These are phyloP conservation scores for Galaxea fascicularis DNA, from an alignment of 92 coral and sea anemone species.

Conservation along the genomic window DNA sequence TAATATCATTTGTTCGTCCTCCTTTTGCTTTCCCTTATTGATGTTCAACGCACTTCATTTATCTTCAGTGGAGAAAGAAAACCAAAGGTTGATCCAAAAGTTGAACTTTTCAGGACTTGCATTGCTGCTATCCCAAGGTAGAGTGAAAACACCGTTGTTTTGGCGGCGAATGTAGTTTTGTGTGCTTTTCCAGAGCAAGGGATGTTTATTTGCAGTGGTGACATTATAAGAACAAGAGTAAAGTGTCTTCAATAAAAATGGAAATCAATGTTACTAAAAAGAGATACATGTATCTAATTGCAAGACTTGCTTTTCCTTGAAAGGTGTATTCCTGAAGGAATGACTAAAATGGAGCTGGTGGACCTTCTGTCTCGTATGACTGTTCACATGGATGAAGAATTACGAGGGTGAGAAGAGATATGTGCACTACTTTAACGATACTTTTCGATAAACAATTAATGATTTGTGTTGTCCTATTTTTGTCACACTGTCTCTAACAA, in stretches of 20 bases:
- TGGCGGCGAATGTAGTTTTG: neutral
- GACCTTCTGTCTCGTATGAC: constrained; percentile 94
- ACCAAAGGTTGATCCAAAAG: constrained; percentile 93
- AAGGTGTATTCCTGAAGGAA: constrained; percentile 97
- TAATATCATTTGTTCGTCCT: neutral
- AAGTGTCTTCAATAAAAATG: no score
- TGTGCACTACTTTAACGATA: neutral
- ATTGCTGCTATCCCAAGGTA: constrained; percentile 99
- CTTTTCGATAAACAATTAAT: neutral
- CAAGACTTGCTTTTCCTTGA: neutral
- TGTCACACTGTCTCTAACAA: no score
- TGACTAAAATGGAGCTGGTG: constrained; percentile 95
- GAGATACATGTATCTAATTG: no score
- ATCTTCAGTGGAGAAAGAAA: constrained; percentile 91
- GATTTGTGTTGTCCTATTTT: no score
- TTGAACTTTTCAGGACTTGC: constrained; percentile 96
- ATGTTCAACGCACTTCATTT: neutral
- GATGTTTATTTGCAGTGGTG: no score
- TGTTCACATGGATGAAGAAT: constrained; percentile 97
- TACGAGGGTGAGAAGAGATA: constrained; percentile 79
- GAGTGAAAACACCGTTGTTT: neutral
- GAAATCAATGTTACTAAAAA: no score
- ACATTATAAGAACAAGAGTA: no score
- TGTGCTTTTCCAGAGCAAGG: no score
- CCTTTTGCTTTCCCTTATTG: neutral